phyloP scores from a whole-genome alignment of 2,797 vertebrate species.

The Leuciscus waleckii region DNA sequence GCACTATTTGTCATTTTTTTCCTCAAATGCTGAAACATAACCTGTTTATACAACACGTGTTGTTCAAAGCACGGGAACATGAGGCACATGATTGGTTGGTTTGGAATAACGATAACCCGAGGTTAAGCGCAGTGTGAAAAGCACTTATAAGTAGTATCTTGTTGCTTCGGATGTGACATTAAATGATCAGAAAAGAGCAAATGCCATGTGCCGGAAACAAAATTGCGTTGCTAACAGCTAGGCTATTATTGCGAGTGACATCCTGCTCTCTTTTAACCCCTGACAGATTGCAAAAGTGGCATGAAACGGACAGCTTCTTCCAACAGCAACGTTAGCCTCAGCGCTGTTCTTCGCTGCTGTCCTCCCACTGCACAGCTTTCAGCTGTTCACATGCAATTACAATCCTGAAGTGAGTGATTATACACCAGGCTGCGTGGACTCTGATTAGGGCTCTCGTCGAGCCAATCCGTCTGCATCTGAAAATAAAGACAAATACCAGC shows the following conservation, averaged over 20 bases:
- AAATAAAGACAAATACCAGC: constrained; percentile 42
- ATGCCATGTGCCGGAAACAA: background rate
- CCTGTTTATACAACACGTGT: background rate
- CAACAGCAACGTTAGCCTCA: background rate
- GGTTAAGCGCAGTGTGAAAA: background rate
- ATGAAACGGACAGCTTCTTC: constrained; percentile 10
- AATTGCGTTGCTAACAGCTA: background rate
- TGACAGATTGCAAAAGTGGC: constrained; percentile 18
- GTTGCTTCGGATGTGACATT: background rate
- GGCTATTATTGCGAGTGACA: background rate
- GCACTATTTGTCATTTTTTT: background rate
- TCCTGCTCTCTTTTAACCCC: background rate
- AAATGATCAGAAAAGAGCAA: background rate
- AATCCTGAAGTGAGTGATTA: constrained; percentile 47
- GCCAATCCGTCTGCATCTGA: constrained; percentile 20
- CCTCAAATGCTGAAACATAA: background rate
- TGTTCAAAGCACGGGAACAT: background rate
- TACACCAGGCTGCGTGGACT: constrained; percentile 35
- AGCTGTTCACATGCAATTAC: constrained; percentile 43
- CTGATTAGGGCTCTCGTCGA: constrained; percentile 34
- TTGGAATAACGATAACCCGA: background rate
- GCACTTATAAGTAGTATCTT: background rate
- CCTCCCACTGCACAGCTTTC: constrained; percentile 32
- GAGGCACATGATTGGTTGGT: background rate
- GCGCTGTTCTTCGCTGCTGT: constrained; percentile 16